phyloP scores from a whole-genome alignment of 1,140 invertebrate species.

The Drosophila lowei region DNA sequence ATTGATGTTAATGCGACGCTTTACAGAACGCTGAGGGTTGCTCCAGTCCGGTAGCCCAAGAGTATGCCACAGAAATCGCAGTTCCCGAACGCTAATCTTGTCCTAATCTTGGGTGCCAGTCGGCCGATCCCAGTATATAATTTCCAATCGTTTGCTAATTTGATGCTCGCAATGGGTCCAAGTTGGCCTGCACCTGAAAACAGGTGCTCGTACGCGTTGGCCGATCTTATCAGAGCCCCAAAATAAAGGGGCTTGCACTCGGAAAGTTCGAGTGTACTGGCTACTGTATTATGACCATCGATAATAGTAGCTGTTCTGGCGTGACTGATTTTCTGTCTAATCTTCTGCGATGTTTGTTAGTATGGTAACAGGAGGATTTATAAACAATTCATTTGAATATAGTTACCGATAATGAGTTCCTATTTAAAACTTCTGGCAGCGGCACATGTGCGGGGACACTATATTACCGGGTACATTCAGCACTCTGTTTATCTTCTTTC shows the following conservation, averaged over 20 bases:
- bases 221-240: not conserved
- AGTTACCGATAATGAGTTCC: not conserved
- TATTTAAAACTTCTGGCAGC: too few relatives aligned
- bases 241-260: slow-evolving; percentile 21
- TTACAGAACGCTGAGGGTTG: slow-evolving; percentile 1
- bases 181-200: slow-evolving; percentile 30
- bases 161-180: slow-evolving; percentile 4
- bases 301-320: not conserved
- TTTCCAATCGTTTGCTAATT: slow-evolving; percentile 56
- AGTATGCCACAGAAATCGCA: slow-evolving; percentile 47
- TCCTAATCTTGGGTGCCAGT: slow-evolving; percentile 2
- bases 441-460: too few relatives aligned
- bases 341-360: not conserved
- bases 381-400: slow-evolving; percentile 21
- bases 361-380: not conserved
- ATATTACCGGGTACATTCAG: too few relatives aligned
- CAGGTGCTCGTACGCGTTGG: slow-evolving; percentile 45
- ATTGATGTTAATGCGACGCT: slow-evolving; percentile 80
- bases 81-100: not conserved
- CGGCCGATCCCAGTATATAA: slow-evolving; percentile 25
- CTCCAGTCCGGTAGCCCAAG: slow-evolving; percentile 32
- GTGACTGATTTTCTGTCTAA: slow-evolving; percentile 10
- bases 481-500: too few relatives aligned
- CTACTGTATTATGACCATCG: not conserved
- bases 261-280: slow-evolving; percentile 20